Percentiles rank a stretch among this genome's conserved stretches.
phyloP scores from a whole-genome alignment of 64 coral and sea anemone genomes.

The Hydrozoanthus tunicans region DNA sequence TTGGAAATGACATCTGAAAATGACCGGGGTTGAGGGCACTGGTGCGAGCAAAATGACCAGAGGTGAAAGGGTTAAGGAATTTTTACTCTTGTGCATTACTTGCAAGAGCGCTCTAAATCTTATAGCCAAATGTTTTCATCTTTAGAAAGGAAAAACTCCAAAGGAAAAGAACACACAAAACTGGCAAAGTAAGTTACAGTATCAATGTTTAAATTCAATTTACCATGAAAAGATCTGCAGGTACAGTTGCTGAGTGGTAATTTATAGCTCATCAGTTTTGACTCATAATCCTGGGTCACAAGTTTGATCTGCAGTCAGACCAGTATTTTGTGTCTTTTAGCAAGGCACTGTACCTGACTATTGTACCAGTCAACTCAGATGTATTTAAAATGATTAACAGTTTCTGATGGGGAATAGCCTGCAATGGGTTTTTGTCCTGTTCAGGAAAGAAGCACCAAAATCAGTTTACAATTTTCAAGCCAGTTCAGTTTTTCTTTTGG shows the following conservation, averaged over 20 bases:
- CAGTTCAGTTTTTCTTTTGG: no score
- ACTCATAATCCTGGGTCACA: background rate
- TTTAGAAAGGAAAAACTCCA: constrained; percentile 78
- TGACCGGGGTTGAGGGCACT: no score
- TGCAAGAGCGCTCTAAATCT: background rate
- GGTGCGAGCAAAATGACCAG: no score
- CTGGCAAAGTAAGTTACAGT: constrained; percentile 58
- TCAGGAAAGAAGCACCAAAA: no score
- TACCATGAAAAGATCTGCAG: background rate
- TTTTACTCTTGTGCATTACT: no score
- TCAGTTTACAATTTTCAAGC: no score
- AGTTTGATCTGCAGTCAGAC: background rate
- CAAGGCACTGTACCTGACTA: background rate
- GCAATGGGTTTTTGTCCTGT: no score
- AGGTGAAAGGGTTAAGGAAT: no score
- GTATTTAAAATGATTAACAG: no score
- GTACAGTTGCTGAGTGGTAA: background rate
- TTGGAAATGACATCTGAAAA: no score
- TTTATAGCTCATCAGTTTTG: background rate
- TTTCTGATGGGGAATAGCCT: no score
- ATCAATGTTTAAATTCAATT: background rate
- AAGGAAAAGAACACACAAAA: constrained; percentile 82
- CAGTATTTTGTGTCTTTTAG: background rate
- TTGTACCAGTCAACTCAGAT: no score
- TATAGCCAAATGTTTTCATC: background rate